These are phyloP conservation scores for Eupithecia centaureata DNA, from an alignment of 2,888 invertebrate species.

Conservation along the genomic window DNA sequence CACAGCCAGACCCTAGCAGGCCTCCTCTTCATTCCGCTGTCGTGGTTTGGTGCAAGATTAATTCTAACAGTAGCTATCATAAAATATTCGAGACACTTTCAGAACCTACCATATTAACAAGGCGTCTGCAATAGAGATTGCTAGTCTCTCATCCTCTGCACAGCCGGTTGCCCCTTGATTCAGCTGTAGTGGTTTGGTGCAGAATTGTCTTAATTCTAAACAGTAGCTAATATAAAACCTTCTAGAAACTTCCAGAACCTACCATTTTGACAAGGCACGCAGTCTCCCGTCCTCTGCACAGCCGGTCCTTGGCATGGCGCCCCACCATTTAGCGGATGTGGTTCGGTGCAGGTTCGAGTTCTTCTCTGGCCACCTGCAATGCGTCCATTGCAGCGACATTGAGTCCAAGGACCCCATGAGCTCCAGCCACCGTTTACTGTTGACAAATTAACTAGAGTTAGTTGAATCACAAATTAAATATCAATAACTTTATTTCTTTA, in stretches of 20 bases:
- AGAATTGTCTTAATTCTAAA: not conserved
- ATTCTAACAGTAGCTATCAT: too few relatives aligned
- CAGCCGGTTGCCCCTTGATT: too few relatives aligned
- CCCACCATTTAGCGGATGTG: slow-evolving; percentile 96
- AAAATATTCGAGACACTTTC: too few relatives aligned
- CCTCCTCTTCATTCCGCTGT: too few relatives aligned
- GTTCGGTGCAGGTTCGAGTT: slow-evolving; percentile 93
- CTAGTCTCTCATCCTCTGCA: too few relatives aligned
- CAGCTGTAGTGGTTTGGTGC: too few relatives aligned
- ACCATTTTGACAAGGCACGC: slow-evolving; percentile 88
- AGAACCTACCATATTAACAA: too few relatives aligned
- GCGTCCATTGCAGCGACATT: slow-evolving; percentile 92
- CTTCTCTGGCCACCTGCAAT: slow-evolving; percentile 91
- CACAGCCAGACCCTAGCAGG: too few relatives aligned
- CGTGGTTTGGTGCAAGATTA: too few relatives aligned
- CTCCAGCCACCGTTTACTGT: slow-evolving; percentile 98
- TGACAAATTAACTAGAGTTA: slow-evolving; percentile 44
- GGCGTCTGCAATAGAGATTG: too few relatives aligned
- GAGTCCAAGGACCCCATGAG: slow-evolving; percentile 94
- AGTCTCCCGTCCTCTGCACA: slow-evolving; percentile 92
- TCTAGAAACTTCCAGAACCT: slow-evolving; percentile 9
- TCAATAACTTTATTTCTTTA: too few relatives aligned
- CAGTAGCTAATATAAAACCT: not conserved
- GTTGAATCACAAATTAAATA: not conserved
- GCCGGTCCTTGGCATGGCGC: slow-evolving; percentile 92